Base-by-base conservation (phyloP, 2,888 invertebrate genomes). In the Gryllus longicercus region DNA sequence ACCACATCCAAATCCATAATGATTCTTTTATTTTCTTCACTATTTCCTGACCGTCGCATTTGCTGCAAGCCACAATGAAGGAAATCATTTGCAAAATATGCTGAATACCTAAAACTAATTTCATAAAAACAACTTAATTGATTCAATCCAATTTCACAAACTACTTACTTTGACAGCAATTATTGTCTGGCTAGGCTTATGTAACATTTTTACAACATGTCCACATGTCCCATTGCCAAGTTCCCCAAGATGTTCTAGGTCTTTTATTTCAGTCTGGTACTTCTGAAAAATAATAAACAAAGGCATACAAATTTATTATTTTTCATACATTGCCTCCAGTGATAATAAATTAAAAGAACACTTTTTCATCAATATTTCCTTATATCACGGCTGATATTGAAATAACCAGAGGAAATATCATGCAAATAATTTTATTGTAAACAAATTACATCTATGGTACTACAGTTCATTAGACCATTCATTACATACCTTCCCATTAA, bases 1-100 rank as follows among this genome's bases (percentile, higher is more conserved):
- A 99, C 98, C 78, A 99, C 98, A 87, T 99, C 98, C 83, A 99
- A 90, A 88, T 99, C 99, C 98, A 98, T 99, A 79, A 98, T 94
- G 83, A 99, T 99, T 83, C 99, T 91, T 87, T 99, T 99, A 83
- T 97, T 98, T 88, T 99, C 99, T 87, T 99, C 99, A 0, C 93
- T 92, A 87, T 98, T 98, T 23, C 98, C 97, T 1, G 98, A 98
- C 77, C 98, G 92, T 82, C 98, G 91, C 99, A 99, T 99, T 93
- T 97, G 96, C 92, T 94, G 86, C 14, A 86, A 87, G 83, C 74
- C 80, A 82, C 82, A 82, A 78, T 80, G 76, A 74, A 78, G 25
- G 82, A 49, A 51, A 4, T 63, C 16, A 63, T 50, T 21, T 11
- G 50, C 81, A 80, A 79, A n/a, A 12, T 18, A 2, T 77, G 18